phyloP scores from a whole-genome alignment of 2,888 invertebrate genomes.

The Pterostichus niger region DNA sequence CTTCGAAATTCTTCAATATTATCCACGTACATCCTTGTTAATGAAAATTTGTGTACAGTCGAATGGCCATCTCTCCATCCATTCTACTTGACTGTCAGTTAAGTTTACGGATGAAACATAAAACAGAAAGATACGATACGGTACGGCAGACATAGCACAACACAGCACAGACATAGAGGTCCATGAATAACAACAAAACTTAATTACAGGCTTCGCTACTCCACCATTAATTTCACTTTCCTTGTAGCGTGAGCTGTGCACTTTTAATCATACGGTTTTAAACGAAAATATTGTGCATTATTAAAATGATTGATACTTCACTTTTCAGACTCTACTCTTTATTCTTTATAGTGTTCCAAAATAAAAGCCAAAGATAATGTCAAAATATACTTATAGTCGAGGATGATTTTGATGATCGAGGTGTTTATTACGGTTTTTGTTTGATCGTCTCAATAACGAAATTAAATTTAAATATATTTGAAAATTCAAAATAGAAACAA shows the following conservation, averaged over 20 bases:
- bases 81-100: slow-evolving; percentile 43
- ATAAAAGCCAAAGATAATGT: too few species aligned
- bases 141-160: slow-evolving; percentile 32
- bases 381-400: too few species aligned
- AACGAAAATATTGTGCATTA: slow-evolving; percentile 66
- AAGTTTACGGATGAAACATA: slow-evolving; percentile 20
- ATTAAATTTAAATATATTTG: too few species aligned
- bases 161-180: slow-evolving; percentile 40
- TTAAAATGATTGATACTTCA: slow-evolving; percentile 65
- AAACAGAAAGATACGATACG: slow-evolving; percentile 54
- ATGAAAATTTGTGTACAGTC: slow-evolving; percentile 1
- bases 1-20: too few species aligned
- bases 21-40: not conserved
- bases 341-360: too few species aligned
- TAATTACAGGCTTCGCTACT: slow-evolving; percentile 66
- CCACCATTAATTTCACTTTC: slow-evolving; percentile 70
- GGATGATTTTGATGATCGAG: too few species aligned
- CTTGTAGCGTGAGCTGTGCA: slow-evolving; percentile 68
- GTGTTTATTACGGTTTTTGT: too few species aligned
- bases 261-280: slow-evolving; percentile 65
- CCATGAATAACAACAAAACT: slow-evolving; percentile 63
- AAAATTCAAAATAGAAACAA: too few species aligned
- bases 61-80: not conserved
- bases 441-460: too few species aligned
- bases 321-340: too few species aligned